phyloP scores from a whole-genome alignment of 35 echinoderm and acorn worm genomes.

The Ophioderma brevispina region DNA sequence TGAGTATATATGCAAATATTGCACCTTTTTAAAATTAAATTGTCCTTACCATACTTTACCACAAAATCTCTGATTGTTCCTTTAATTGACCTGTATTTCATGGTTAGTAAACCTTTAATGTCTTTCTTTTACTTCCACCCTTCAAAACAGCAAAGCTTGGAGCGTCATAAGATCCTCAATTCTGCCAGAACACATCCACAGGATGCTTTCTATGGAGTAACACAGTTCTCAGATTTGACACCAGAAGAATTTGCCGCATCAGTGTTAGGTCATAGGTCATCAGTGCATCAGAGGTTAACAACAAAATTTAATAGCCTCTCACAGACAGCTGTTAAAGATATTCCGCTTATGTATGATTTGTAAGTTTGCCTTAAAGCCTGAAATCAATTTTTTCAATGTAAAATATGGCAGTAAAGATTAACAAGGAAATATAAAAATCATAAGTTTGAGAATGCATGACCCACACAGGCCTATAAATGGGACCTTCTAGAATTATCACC shows the following conservation, averaged over 20 bases:
- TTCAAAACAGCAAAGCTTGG: conserved; percentile 73
- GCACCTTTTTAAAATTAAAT: too few species aligned
- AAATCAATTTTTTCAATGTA: too few species aligned
- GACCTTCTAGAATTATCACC: too few species aligned
- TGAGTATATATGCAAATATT: too few species aligned
- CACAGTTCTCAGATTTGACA: conserved; percentile 84
- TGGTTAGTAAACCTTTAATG: not conserved
- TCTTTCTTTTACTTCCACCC: not conserved
- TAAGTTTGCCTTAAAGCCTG: too few species aligned
- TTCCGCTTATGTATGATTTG: conserved; percentile 34
- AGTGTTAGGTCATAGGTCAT: conserved; percentile 28
- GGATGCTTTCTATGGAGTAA: conserved; percentile 80
- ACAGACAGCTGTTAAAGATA: not conserved
- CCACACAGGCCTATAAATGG: too few species aligned
- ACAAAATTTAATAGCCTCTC: too few species aligned
- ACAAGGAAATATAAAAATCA: too few species aligned
- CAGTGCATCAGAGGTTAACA: not conserved
- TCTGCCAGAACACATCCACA: conserved; percentile 10
- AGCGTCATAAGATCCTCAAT: conserved; percentile 67
- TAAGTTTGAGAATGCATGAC: too few species aligned
- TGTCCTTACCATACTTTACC: not conserved
- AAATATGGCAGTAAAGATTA: too few species aligned
- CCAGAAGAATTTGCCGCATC: conserved; percentile 68
- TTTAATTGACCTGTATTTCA: not conserved
- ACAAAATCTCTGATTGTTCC: not conserved